Conservation (phyloP, 2,888 invertebrate genomes). For the Amiota mariae region DNA sequence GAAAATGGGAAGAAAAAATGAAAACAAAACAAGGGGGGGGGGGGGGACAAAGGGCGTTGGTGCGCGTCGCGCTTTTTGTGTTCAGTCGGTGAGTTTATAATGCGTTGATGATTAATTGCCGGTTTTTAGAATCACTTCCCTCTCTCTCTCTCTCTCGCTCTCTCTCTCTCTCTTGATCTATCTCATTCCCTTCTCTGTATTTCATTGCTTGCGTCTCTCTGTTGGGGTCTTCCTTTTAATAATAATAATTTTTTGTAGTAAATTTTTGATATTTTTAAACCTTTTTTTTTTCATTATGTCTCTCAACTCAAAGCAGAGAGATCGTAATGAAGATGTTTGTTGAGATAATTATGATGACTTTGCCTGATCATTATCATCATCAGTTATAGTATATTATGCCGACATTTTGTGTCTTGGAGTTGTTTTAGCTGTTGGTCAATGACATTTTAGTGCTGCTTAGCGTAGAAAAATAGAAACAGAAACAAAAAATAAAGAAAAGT, state of each 20-base stretch:
- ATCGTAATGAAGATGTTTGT: no score
- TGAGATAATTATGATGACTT: no score
- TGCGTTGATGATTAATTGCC: slow-evolving; percentile 23
- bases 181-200: neutral
- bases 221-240: no score
- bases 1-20: no score
- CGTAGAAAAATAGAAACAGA: no score
- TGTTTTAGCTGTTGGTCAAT: slow-evolving; percentile 61
- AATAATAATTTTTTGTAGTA: no score
- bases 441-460: slow-evolving; percentile 50
- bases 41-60: slow-evolving; percentile 8
- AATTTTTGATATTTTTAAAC: neutral
- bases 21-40: no score
- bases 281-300: neutral
- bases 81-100: neutral
- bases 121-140: neutral
- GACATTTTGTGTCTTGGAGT: neutral
- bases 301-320: neutral
- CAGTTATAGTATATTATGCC: neutral
- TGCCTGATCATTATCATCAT: no score
- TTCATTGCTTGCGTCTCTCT: no score
- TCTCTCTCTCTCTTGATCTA: neutral
- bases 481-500: neutral
- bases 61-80: neutral
- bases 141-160: neutral